Conservation (phyloP, 2,797 vertebrate genomes). For the Apogon talboti region DNA sequence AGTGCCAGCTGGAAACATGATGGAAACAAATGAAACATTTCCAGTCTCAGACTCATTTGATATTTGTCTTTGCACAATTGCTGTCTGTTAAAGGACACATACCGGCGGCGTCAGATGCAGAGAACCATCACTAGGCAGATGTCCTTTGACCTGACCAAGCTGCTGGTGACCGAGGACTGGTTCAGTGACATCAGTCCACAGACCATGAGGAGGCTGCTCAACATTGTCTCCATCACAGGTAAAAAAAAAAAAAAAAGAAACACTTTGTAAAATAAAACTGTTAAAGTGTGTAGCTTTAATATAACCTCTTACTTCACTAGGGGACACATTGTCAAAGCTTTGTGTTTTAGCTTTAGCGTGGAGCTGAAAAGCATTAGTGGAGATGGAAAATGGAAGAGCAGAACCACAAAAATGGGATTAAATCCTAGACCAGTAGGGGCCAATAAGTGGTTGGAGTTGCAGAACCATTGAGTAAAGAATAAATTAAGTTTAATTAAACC, state of each 20-base stretch:
- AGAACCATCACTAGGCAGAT: conserved; percentile 95
- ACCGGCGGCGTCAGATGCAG: conserved; percentile 95
- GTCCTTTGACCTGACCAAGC: conserved; percentile 98
- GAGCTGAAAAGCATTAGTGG: not conserved
- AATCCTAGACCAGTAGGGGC: not conserved
- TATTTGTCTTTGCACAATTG: conserved; percentile 8
- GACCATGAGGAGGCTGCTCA: conserved; percentile 96
- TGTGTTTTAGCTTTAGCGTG: not conserved
- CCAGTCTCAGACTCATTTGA: conserved; percentile 2
- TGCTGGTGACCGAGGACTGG: conserved; percentile 98
- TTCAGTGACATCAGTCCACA: conserved; percentile 99
- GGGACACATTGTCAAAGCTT: not conserved
- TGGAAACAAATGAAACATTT: not conserved
- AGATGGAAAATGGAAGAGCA: not conserved
- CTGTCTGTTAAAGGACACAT: conserved; percentile 88
- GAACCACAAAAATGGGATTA: conserved; percentile 1
- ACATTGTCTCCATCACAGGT: conserved; percentile 99
- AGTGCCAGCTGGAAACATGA: conserved; percentile 2
- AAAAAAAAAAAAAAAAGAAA: conserved; percentile 7
- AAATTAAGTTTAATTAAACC: not conserved
- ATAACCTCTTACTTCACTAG: not conserved
- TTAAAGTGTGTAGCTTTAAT: not conserved
- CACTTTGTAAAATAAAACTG: not conserved
- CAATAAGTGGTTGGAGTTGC: not conserved
- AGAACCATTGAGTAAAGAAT: not conserved